Conservation (phyloP, 2,113 vertebrate species). For the Pteruthius melanotis region DNA sequence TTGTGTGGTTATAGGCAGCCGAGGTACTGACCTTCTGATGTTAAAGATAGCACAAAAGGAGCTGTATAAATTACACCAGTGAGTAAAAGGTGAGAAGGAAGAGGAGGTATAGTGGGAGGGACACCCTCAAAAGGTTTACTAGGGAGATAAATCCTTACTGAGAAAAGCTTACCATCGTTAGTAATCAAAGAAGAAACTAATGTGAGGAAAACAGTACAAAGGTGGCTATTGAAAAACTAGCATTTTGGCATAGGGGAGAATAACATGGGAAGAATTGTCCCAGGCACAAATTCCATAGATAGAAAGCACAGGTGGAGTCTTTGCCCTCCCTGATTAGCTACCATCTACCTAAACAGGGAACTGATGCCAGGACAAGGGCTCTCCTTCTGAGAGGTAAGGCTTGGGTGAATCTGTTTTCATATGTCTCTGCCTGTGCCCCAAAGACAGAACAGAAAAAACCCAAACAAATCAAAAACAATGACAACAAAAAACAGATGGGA, state of each 20-base stretch:
- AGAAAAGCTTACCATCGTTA: background rate
- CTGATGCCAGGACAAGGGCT: background rate
- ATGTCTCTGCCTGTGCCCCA: background rate
- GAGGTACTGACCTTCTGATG: background rate
- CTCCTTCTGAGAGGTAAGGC: background rate
- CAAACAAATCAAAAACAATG: background rate
- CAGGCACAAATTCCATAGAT: constrained; percentile 1
- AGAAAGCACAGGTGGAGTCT: background rate
- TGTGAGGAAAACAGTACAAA: constrained; percentile 1
- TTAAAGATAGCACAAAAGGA: background rate
- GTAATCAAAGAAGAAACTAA: constrained; percentile 23
- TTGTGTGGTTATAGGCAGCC: background rate
- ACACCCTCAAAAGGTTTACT: background rate
- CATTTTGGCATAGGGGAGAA: background rate
- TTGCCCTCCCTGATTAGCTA: background rate
- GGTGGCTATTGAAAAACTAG: constrained; percentile 11
- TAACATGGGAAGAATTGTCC: background rate
- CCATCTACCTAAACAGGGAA: background rate
- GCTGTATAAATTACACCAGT: background rate
- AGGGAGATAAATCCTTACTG: background rate
- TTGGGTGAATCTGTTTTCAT: background rate
- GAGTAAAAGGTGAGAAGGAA: background rate
- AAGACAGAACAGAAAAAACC: background rate
- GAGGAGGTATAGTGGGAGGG: background rate
- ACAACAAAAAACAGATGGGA: background rate